Evolutionary conservation across 1,140 invertebrate genomes (phyloP), one percentile per base, ranked within the genome.

Genomic region (Atopsyche davidsoni): DNA sequence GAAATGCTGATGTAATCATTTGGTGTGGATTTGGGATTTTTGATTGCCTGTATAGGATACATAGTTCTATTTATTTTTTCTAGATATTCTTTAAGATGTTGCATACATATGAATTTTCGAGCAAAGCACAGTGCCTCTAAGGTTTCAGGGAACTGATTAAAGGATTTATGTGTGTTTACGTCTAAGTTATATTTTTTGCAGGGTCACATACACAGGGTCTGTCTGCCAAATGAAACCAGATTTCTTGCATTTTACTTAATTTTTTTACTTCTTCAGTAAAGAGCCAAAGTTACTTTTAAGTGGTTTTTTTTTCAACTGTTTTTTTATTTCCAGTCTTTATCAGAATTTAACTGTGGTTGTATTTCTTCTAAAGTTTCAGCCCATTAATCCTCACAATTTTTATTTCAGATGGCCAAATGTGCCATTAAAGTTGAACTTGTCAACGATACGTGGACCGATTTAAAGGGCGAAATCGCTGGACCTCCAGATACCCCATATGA

Each of bases 401-500:
- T 47, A 55, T 74, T 65, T 42, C 60, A 96, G 92, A 86, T 94
- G 59, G 87, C 86, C 31, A 87, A 86, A 73, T 96, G 89, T 72
- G 83, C 89, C 41, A 94, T 97, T 55, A 89, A 90, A 76, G 81
- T 98, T 40, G 92, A 96, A 69, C 70, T 96, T 40, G 79, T 94
- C 13, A 87, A 93, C 69, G 91, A 96, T 64, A 90, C 78, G 65
- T 94, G 87, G 73, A 93, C 87, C 42, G 89, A 97, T 68, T 69
- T 98, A 16, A 82, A 82, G 67, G 95, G 95, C 34, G 85, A 93
- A 73, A 95, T 95, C 49, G 82, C 86, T 28, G 90, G 89, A 0
- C 95, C 96, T 16, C 90, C 93, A 21, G 95, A 98, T 62, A 98
- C 94, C 17, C 93, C 95, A 4, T 98, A 98, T 67, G 92, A 97